These are phyloP conservation scores for Gymnocypris eckloni DNA, from an alignment of 2,797 vertebrate species.

Conservation along the genomic window DNA sequence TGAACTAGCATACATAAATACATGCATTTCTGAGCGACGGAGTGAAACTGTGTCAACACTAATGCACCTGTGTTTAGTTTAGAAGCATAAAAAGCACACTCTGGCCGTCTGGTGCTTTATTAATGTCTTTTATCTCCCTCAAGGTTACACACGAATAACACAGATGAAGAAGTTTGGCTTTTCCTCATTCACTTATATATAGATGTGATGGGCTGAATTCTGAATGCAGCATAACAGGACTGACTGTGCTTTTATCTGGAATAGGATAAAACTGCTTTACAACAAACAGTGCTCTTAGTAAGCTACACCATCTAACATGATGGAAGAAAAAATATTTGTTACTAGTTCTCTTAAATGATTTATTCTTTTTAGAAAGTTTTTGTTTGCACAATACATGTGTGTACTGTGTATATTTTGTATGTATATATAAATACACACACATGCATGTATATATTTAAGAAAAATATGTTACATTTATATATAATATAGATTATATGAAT, in stretches of 20 bases:
- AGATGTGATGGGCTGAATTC: slow-evolving; percentile 54
- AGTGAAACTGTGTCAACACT: slow-evolving; percentile 66
- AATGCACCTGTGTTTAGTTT: slow-evolving; percentile 49
- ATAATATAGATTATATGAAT: too few species aligned
- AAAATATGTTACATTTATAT: too few species aligned
- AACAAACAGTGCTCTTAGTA: slow-evolving; percentile 1
- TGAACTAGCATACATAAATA: slow-evolving; percentile 47
- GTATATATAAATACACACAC: too few species aligned
- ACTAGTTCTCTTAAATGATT: not conserved
- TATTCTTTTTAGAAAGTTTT: too few species aligned
- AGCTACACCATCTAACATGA: not conserved
- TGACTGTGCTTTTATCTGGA: slow-evolving; percentile 49
- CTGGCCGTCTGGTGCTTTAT: slow-evolving; percentile 54
- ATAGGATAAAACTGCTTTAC: not conserved
- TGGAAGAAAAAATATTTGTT: slow-evolving; percentile 7
- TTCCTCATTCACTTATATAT: slow-evolving; percentile 14
- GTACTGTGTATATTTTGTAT: too few species aligned
- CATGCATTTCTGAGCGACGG: slow-evolving; percentile 56
- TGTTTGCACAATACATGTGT: too few species aligned
- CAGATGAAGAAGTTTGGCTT: slow-evolving; percentile 56
- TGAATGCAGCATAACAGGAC: slow-evolving; percentile 63
- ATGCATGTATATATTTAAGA: too few species aligned
- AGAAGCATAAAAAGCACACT: not conserved
- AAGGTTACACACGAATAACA: slow-evolving; percentile 59
- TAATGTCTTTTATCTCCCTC: slow-evolving; percentile 59